These are phyloP conservation scores for Gila orcuttii DNA, from an alignment of 2,113 vertebrate genomes.

Conservation along the genomic window DNA sequence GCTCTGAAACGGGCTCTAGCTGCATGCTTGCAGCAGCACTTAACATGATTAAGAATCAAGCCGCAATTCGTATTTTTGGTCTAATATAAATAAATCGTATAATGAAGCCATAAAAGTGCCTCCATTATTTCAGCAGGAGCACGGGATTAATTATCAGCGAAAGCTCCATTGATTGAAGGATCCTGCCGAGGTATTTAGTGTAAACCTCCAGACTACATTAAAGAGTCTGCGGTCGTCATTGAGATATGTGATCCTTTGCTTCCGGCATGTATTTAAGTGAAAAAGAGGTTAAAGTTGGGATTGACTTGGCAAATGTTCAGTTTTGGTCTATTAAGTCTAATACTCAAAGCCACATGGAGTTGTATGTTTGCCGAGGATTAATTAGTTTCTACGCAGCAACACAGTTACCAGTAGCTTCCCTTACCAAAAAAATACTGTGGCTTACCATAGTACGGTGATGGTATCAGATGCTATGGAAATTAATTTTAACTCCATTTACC, in stretches of 20 bases:
- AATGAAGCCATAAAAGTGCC: constrained; percentile 54
- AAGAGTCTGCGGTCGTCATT: constrained; percentile 35
- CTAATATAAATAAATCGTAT: constrained; percentile 62
- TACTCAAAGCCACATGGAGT: constrained; percentile 9
- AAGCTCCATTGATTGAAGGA: constrained; percentile 53
- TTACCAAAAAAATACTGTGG: neutral
- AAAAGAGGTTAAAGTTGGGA: constrained; percentile 33
- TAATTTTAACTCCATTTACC: neutral
- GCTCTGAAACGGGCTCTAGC: constrained; percentile 29
- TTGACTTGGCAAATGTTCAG: constrained; percentile 38
- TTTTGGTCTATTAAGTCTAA: constrained; percentile 37
- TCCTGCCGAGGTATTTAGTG: constrained; percentile 48
- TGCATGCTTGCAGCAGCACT: constrained; percentile 43
- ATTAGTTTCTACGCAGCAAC: neutral
- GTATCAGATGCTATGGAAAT: neutral
- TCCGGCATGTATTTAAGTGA: constrained; percentile 5
- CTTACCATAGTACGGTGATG: neutral
- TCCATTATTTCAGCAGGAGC: constrained; percentile 57
- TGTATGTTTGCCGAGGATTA: constrained; percentile 4
- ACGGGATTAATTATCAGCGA: constrained; percentile 57
- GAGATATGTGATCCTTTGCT: constrained; percentile 38
- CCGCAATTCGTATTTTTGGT: constrained; percentile 43
- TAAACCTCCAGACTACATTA: constrained; percentile 49
- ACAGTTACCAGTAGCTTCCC: neutral
- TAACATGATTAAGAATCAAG: constrained; percentile 54